Conservation (phyloP, 1,140 invertebrate genomes). For the Chrysoperla carnea region DNA sequence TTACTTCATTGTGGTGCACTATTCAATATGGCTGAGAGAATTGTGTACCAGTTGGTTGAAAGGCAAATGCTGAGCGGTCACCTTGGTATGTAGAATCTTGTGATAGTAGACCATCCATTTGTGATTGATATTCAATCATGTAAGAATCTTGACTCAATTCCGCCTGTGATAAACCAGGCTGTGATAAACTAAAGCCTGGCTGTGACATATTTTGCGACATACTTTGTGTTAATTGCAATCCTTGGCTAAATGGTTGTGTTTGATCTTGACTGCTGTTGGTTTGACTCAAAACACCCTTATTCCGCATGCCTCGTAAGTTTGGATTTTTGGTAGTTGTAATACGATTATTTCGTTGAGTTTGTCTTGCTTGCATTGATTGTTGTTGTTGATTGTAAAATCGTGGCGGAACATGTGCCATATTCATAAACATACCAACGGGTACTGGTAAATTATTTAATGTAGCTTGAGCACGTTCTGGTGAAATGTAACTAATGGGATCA, state of each 20-base stretch:
- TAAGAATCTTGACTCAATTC: conserved; percentile 78
- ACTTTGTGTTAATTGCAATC: conserved; percentile 8
- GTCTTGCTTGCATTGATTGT: conserved; percentile 41
- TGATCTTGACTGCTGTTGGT: conserved; percentile 13
- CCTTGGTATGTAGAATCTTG: conserved; percentile 86
- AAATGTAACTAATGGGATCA: conserved; percentile 88
- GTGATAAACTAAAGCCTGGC: conserved; percentile 44
- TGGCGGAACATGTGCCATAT: conserved; percentile 77
- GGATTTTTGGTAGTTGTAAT: conserved; percentile 3
- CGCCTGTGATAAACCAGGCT: conserved; percentile 56
- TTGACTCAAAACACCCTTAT: conserved; percentile 7
- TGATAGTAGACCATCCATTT: conserved; percentile 84
- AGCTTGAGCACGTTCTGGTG: conserved; percentile 64
- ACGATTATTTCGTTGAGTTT: conserved; percentile 18
- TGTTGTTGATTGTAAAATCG: conserved; percentile 73
- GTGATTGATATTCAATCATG: conserved; percentile 78
- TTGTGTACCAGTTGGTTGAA: conserved; percentile 37
- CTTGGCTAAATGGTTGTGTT: conserved; percentile 9
- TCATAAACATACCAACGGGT: conserved; percentile 90
- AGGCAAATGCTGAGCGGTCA: conserved; percentile 44
- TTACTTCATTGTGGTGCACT: conserved; percentile 3
- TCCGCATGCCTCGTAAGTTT: not conserved
- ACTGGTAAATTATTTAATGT: conserved; percentile 67
- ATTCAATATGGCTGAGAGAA: conserved; percentile 32
- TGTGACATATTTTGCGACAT: conserved; percentile 50